Conservation (phyloP, 1,140 invertebrate genomes). For the Zaprionus taronus region DNA sequence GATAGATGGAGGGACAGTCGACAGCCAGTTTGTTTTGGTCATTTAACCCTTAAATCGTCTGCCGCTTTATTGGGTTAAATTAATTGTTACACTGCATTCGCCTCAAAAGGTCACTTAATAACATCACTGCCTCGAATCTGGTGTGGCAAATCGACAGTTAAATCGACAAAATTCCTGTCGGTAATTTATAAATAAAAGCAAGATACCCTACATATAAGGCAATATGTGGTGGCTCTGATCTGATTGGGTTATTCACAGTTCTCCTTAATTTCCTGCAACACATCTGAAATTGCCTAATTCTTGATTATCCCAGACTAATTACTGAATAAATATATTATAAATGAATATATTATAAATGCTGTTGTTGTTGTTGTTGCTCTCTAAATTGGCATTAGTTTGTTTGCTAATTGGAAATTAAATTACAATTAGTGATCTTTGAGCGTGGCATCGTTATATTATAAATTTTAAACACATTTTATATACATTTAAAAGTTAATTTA, state of each 20-base stretch:
- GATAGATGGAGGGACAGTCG: not conserved
- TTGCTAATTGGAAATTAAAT: conserved; percentile 84
- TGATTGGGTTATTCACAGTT: too few species aligned
- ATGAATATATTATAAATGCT: conserved; percentile 19
- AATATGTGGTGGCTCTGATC: too few species aligned
- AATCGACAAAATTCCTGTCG: not conserved
- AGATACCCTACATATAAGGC: not conserved
- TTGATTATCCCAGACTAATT: too few species aligned
- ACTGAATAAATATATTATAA: too few species aligned
- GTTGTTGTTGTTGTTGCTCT: conserved; percentile 57
- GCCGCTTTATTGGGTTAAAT: conserved; percentile 66
- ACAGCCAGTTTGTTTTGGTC: conserved; percentile 26
- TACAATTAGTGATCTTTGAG: conserved; percentile 84
- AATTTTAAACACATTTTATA: too few species aligned
- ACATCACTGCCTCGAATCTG: not conserved
- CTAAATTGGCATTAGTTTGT: conserved; percentile 83
- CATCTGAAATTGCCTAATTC: too few species aligned
- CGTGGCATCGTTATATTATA: conserved; percentile 62
- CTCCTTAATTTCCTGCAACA: too few species aligned
- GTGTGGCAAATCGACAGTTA: conserved; percentile 3
- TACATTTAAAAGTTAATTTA: too few species aligned
- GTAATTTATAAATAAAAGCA: not conserved
- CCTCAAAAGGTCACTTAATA: conserved; percentile 13
- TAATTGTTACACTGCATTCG: conserved; percentile 53
- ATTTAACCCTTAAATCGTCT: conserved; percentile 40